Conservation (phyloP, 2,113 vertebrate species). For the Phoenicopterus ruber region DNA sequence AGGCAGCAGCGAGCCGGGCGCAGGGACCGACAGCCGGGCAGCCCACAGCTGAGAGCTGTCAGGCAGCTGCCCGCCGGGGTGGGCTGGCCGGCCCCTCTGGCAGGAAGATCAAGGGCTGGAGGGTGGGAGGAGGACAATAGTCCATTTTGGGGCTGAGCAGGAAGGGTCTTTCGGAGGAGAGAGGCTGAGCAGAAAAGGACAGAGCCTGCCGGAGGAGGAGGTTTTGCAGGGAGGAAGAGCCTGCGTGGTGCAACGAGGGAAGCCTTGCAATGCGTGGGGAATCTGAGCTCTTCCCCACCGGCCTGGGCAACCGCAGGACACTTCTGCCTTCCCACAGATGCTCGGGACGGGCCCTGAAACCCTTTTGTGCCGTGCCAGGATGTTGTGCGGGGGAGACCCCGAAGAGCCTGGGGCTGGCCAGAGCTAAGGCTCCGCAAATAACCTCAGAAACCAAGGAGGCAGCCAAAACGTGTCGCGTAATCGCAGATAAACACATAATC, state of each 20-base stretch:
- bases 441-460: conserved; percentile 23
- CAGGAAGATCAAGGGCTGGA: not conserved
- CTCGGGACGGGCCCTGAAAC: not conserved
- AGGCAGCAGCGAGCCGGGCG: accelerated
- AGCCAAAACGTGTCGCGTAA: not conserved
- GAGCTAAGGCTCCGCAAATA: not conserved
- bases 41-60: conserved; percentile 5
- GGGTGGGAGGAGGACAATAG: not conserved
- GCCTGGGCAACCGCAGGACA: not conserved
- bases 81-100: not conserved
- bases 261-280: not conserved
- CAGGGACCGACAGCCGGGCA: not conserved
- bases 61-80: not conserved
- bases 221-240: not conserved
- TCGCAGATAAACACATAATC: conserved; percentile 34
- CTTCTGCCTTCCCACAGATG: not conserved
- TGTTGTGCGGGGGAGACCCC: not conserved
- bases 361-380: not conserved
- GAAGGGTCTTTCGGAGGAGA: not conserved
- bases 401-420: not conserved
- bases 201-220: not conserved
- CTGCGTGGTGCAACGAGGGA: accelerated
- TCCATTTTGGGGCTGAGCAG: not conserved
- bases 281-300: not conserved
- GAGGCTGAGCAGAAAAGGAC: not conserved